Evolutionary conservation across 2,888 invertebrate species (phyloP), one percentile per base, ranked within the genome.

Genomic region (Agrochola macilenta): DNA sequence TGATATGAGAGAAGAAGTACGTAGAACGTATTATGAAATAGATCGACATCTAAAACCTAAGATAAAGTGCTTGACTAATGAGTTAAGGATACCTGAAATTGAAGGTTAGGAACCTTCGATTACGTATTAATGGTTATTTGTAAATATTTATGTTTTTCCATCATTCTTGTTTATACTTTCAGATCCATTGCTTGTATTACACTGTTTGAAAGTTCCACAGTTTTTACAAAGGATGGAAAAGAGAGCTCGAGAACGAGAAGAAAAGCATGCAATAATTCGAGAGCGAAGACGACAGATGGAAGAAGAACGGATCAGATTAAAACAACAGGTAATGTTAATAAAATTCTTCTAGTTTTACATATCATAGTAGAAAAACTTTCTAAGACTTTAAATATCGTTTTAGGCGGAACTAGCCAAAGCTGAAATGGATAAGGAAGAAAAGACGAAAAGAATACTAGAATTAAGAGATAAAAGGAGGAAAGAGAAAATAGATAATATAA

Each of bases 141-240:
- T 39, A 11, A 30, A 43, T 54, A 12, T 23, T n/a, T 8, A 30
- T 69, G n/a, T 23, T 52, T 61, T 49, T 43, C 3, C n/a, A 61
- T 68, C 11, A 70, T 58, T 35, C 14, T 11, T 52, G 52, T 30
- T 76, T 63, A 64, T 69, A 57, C 58, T 92, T 92, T 73, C 89
- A 96, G 96, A 96, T 76, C 94, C 94, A 3, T 89, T 94, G 5
- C 90, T 96, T 35, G 93, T 96, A 71, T 90, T 97, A 66, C 95
- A 95, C 86, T 97, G 97, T 82, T 93, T 97, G 79, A 97, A 97
- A 93, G 97, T 97, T 58, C 98, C 98, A 5, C 97, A 97, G 91
- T 97, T 98, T 90, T 91, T 98, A 65, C 97, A 97, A 91, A 97
- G 98, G 91, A 98, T 98, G 98, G 98, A 98, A 89, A 97, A 97